These are phyloP conservation scores for Paralvinella palmiformis DNA, from an alignment of 1,140 invertebrate genomes.

Conservation along the genomic window DNA sequence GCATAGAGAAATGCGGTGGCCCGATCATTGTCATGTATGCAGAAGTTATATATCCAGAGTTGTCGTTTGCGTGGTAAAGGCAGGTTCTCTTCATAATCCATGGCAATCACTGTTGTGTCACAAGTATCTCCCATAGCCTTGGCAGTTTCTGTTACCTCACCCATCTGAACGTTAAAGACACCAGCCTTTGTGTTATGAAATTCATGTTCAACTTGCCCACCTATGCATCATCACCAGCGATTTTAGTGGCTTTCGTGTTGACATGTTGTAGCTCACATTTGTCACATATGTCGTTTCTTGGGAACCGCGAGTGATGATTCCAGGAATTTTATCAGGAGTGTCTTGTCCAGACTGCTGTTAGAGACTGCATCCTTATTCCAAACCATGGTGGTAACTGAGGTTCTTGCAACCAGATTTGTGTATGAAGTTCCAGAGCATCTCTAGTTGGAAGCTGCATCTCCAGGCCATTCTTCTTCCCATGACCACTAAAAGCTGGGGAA, in stretches of 20 bases:
- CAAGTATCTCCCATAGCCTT: not conserved
- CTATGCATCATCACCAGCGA: constrained; percentile 2
- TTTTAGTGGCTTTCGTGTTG: not conserved
- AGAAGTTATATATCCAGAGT: constrained; percentile 3
- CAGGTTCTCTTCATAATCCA: not conserved
- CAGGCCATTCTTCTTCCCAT: no score
- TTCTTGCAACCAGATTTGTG: no score
- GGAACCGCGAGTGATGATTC: not conserved
- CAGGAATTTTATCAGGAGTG: no score
- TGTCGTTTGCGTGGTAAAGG: not conserved
- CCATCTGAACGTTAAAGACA: not conserved
- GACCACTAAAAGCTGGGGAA: no score
- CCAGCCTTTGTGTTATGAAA: not conserved
- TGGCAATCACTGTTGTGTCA: not conserved
- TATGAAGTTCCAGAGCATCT: no score
- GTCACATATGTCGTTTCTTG: no score
- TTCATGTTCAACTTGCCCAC: not conserved
- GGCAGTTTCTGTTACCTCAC: not conserved
- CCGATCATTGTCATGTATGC: not conserved
- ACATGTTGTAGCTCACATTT: not conserved
- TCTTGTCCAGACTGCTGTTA: no score
- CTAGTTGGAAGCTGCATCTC: no score
- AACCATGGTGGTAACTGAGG: no score
- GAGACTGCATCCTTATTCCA: no score
- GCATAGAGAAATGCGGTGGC: not conserved